Evolutionary conservation across 2,888 invertebrate genomes (phyloP).

Genomic region (Volucella inflata): DNA sequence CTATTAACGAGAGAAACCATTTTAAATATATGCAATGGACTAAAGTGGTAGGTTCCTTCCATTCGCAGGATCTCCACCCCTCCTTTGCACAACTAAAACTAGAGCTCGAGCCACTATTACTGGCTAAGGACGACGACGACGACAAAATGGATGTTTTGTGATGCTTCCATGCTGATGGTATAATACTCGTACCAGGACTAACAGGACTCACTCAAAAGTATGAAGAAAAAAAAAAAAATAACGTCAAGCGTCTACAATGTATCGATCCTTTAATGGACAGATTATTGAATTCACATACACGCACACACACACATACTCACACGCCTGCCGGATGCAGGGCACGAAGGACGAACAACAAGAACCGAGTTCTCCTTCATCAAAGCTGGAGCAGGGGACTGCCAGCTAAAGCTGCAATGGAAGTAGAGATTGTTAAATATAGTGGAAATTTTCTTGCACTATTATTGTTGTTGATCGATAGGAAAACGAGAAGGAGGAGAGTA

Average conservation of each 20-base stretch:
- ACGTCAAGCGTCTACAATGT: constrained; percentile 36
- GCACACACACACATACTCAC: constrained; percentile 3
- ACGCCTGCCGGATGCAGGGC: constrained; percentile 26
- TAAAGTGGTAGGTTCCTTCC: constrained; percentile 38
- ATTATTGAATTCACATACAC: constrained; percentile 68
- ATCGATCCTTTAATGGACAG: constrained; percentile 73
- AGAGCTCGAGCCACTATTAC: constrained; percentile 19
- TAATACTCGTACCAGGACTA: constrained; percentile 40
- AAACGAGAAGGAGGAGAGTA: not conserved
- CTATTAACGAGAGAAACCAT: constrained; percentile 48
- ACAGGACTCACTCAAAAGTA: constrained; percentile 24
- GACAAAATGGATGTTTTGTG: constrained; percentile 60
- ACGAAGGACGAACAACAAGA: constrained; percentile 11
- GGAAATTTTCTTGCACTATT: constrained; percentile 68
- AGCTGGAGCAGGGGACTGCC: too few species aligned
- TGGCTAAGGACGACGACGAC: constrained; percentile 36
- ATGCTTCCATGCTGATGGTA: constrained; percentile 40
- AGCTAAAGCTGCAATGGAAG: not conserved
- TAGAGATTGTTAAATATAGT: constrained; percentile 67
- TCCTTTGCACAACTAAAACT: constrained; percentile 26
- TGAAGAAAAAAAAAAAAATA: constrained; percentile 10
- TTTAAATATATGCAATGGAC: constrained; percentile 70
- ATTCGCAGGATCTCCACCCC: not conserved
- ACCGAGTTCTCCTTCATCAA: not conserved
- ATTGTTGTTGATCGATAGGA: constrained; percentile 66